Evolutionary conservation across 2,888 invertebrate species (phyloP).

Genomic region (Drosophila cognata): DNA sequence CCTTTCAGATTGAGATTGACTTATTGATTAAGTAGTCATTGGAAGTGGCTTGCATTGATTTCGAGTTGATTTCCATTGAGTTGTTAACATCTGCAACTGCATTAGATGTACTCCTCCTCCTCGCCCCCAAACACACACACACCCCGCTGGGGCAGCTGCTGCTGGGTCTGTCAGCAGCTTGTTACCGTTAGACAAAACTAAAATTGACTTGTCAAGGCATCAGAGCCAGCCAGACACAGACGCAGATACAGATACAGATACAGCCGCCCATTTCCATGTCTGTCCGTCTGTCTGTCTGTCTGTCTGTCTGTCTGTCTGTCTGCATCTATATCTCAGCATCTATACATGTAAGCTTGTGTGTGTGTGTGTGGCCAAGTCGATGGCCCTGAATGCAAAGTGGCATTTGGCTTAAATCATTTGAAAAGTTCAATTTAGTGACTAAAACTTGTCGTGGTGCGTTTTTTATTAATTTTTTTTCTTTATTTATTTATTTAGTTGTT

Average conservation of each 20-base stretch:
- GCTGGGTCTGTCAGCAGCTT: slow-evolving; percentile 52
- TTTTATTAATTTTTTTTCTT: slow-evolving; percentile 35
- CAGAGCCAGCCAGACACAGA: slow-evolving; percentile 38
- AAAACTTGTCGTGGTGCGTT: slow-evolving; percentile 67
- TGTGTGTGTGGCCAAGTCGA: slow-evolving; percentile 65
- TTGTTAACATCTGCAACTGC: slow-evolving; percentile 36
- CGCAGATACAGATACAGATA: slow-evolving; percentile 16
- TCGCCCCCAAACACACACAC: neutral
- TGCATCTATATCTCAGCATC: neutral
- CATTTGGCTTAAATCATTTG: slow-evolving; percentile 72
- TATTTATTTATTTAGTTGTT: slow-evolving; percentile 36
- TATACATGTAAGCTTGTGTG: slow-evolving; percentile 11
- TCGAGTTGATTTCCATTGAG: slow-evolving; percentile 12
- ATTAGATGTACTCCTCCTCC: neutral
- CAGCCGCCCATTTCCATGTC: slow-evolving; percentile 57
- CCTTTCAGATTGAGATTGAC: slow-evolving; percentile 25
- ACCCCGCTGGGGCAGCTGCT: neutral
- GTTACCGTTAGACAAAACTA: slow-evolving; percentile 58
- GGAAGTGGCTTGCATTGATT: slow-evolving; percentile 18
- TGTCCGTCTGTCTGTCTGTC: slow-evolving; percentile 17
- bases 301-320: neutral
- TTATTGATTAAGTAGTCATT: slow-evolving; percentile 34
- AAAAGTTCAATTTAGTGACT: slow-evolving; percentile 72
- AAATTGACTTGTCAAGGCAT: slow-evolving; percentile 69
- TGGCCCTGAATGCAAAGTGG: slow-evolving; percentile 71